phyloP scores from a whole-genome alignment of 2,888 invertebrate genomes.

The Epinotia ramella region DNA sequence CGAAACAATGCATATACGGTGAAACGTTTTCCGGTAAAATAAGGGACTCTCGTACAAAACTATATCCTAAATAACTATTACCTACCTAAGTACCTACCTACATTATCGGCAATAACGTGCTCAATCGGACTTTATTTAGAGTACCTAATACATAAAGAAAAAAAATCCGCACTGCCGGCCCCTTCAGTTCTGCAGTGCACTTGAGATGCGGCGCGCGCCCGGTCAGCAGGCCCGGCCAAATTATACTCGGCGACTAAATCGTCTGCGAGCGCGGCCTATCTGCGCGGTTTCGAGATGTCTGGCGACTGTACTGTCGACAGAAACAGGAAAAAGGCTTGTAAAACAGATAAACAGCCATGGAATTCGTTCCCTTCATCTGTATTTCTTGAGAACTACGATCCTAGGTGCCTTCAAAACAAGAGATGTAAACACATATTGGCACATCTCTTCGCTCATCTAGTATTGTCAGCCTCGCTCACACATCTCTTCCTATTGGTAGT shows the following conservation, averaged over 20 bases:
- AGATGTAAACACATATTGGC: too few relatives aligned
- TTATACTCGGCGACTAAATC: constrained; percentile 77
- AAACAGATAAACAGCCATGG: not conserved
- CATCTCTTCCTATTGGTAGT: too few relatives aligned
- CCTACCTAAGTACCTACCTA: too few relatives aligned
- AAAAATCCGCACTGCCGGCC: constrained; percentile 43
- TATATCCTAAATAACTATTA: too few relatives aligned
- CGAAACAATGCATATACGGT: too few relatives aligned
- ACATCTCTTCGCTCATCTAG: too few relatives aligned
- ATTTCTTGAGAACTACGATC: too few relatives aligned
- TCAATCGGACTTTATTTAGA: constrained; percentile 7
- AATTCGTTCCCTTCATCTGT: too few relatives aligned
- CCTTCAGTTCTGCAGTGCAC: constrained; percentile 51
- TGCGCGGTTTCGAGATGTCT: constrained; percentile 68
- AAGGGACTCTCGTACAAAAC: too few relatives aligned
- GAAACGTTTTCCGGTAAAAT: too few relatives aligned
- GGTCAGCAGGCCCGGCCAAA: constrained; percentile 66
- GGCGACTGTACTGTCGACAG: constrained; percentile 58
- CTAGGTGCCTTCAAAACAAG: too few relatives aligned
- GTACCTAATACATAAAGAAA: constrained; percentile 3
- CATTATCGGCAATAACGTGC: not conserved
- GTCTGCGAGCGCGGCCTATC: constrained; percentile 65
- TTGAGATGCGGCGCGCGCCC: constrained; percentile 68
- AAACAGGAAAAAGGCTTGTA: constrained; percentile 2
- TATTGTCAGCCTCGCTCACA: too few relatives aligned